Percentiles rank a stretch among this genome's conserved stretches.
These are phyloP conservation scores for Sipha maydis DNA, from an alignment of 2,888 invertebrate species.

Conservation along the genomic window DNA sequence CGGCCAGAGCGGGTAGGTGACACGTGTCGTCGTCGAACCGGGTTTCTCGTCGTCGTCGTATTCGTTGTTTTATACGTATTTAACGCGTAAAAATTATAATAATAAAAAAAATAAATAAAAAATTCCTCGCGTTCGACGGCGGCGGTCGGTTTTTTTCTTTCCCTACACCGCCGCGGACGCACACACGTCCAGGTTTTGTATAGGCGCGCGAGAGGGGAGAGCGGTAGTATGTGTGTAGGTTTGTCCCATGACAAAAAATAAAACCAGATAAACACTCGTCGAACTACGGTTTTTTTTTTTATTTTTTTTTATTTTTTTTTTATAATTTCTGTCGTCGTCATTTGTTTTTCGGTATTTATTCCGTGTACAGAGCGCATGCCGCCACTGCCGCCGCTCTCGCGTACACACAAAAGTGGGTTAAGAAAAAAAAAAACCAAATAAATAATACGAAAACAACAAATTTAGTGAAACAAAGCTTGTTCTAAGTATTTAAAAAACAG, in stretches of 20 bases:
- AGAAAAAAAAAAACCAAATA: background rate
- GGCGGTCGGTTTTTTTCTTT: background rate
- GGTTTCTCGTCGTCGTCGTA: slow-evolving; percentile 43
- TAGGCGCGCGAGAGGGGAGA: background rate
- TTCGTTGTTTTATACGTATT: slow-evolving; percentile 24
- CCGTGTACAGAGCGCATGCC: background rate
- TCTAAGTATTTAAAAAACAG: background rate
- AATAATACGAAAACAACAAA: background rate
- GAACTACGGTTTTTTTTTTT: slow-evolving; percentile 8
- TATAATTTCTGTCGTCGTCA: slow-evolving; percentile 37
- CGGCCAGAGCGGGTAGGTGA: slow-evolving; percentile 28
- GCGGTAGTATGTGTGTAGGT: background rate
- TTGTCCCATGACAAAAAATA: background rate
- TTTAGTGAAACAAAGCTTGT: background rate
- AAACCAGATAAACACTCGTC: slow-evolving; percentile 41
- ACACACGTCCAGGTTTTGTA: background rate
- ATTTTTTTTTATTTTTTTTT: background rate
- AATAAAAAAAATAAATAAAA: slow-evolving; percentile 13
- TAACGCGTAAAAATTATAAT: slow-evolving; percentile 33
- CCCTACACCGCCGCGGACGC: background rate
- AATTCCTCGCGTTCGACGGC: slow-evolving; percentile 45
- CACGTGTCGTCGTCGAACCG: slow-evolving; percentile 47
- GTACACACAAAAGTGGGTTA: background rate
- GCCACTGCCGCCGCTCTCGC: background rate
- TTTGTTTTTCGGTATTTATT: slow-evolving; percentile 26